These are phyloP conservation scores for Rhinoraja longicauda DNA, from an alignment of 2,797 vertebrate genomes.

Conservation along the genomic window DNA sequence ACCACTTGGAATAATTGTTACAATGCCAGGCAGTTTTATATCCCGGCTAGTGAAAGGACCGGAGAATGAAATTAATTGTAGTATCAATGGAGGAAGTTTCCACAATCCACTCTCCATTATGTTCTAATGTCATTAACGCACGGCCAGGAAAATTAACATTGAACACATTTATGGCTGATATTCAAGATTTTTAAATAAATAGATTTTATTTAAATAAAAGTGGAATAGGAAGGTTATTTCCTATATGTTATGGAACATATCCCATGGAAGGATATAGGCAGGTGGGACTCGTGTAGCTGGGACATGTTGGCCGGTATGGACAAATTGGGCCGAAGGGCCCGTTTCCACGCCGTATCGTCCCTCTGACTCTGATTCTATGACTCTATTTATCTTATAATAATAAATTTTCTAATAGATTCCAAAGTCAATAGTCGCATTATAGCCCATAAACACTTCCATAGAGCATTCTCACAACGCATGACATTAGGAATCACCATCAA, in stretches of 20 bases:
- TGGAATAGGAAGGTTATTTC: background rate
- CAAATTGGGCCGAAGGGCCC: too few species aligned
- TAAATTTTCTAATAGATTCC: background rate
- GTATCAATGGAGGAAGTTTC: background rate
- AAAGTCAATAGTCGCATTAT: background rate
- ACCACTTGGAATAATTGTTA: background rate
- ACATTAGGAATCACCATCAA: background rate
- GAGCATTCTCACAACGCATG: background rate
- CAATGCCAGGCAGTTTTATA: background rate
- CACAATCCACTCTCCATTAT: background rate
- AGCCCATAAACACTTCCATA: background rate
- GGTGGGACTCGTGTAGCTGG: too few species aligned
- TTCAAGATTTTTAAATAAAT: background rate
- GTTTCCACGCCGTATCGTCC: too few species aligned
- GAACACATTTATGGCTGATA: background rate
- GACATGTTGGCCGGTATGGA: too few species aligned
- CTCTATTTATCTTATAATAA: background rate
- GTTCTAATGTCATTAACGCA: background rate
- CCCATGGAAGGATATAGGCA: too few species aligned
- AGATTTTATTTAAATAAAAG: background rate
- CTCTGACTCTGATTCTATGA: too few species aligned
- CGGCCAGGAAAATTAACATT: background rate
- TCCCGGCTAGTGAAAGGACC: background rate
- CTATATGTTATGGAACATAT: too few species aligned
- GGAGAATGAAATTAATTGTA: background rate